A percentile compares a stretch with the other conserved stretches of the same genome.
Evolutionary conservation across 2,888 invertebrate species (phyloP).

Genomic region (Leucania comma): DNA sequence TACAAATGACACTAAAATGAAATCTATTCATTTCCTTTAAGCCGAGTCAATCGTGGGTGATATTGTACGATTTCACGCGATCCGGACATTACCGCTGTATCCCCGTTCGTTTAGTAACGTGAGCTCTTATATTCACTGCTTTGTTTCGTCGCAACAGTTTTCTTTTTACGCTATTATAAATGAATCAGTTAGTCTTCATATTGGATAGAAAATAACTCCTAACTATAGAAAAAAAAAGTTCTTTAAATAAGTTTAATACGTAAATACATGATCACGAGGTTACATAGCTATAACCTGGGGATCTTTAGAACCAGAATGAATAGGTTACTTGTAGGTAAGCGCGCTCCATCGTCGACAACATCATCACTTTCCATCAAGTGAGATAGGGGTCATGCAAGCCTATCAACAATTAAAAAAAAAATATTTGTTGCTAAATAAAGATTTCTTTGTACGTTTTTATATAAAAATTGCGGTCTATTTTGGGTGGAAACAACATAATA

Average conservation of each 20-base stretch:
- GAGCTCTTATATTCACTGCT: slow-evolving; percentile 61
- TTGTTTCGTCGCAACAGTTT: slow-evolving; percentile 52
- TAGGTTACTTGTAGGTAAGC: too few species aligned
- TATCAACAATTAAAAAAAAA: too few species aligned
- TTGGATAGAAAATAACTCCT: neutral
- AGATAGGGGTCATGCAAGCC: too few species aligned
- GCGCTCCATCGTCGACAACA: too few species aligned
- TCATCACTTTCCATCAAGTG: too few species aligned
- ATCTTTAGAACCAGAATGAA: too few species aligned
- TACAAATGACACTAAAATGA: slow-evolving; percentile 91
- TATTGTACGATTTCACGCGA: slow-evolving; percentile 90
- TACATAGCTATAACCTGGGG: neutral
- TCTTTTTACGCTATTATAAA: slow-evolving; percentile 48
- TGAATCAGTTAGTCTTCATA: slow-evolving; percentile 34
- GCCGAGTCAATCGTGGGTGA: slow-evolving; percentile 87
- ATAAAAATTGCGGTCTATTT: neutral
- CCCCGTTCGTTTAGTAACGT: slow-evolving; percentile 66
- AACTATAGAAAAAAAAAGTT: neutral
- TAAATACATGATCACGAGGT: too few species aligned
- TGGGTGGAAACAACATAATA: too few species aligned
- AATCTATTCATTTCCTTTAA: slow-evolving; percentile 90
- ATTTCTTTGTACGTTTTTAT: neutral
- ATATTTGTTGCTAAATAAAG: neutral
- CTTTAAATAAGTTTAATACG: neutral
- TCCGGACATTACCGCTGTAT: slow-evolving; percentile 82